Percentiles rank a stretch among this genome's conserved stretches.
Conservation (phyloP, 2,113 vertebrate genomes). For the Lophius piscatorius region DNA sequence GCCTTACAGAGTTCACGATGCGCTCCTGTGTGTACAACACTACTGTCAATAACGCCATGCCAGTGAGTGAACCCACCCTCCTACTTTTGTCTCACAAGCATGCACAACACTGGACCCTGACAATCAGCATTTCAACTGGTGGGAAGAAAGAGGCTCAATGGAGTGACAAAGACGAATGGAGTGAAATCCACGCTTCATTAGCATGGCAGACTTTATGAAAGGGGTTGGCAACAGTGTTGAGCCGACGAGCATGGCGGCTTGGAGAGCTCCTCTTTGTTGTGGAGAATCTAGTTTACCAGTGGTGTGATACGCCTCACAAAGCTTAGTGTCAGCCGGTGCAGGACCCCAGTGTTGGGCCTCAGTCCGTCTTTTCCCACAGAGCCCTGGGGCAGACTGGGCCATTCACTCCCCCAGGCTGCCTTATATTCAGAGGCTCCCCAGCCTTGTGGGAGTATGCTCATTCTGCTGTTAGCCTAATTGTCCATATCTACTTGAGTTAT, state of each 20-base stretch:
- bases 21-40: slow-evolving; percentile 96
- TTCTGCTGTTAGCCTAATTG: slow-evolving; percentile 48
- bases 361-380: slow-evolving; percentile 53
- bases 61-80: slow-evolving; percentile 80
- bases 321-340: slow-evolving; percentile 33
- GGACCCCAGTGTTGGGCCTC: slow-evolving; percentile 39
- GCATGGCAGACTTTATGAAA: slow-evolving; percentile 34
- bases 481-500: slow-evolving; percentile 54
- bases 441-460: slow-evolving; percentile 23
- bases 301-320: slow-evolving; percentile 31
- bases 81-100: slow-evolving; percentile 9
- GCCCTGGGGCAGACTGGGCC: slow-evolving; percentile 18
- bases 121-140: slow-evolving; percentile 18
- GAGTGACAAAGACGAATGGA: slow-evolving; percentile 32
- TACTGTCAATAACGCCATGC: slow-evolving; percentile 92
- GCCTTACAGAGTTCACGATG: slow-evolving; percentile 85
- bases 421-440: slow-evolving; percentile 30
- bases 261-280: slow-evolving; percentile 33
- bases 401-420: too few species aligned
- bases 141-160: slow-evolving; percentile 19
- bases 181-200: slow-evolving; percentile 58
- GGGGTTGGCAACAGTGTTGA: slow-evolving; percentile 22
- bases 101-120: background rate
- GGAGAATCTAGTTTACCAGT: slow-evolving; percentile 32
- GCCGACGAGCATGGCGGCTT: background rate